These are phyloP conservation scores for Argyresthia goedartella DNA, from an alignment of 2,888 invertebrate species.

Conservation along the genomic window DNA sequence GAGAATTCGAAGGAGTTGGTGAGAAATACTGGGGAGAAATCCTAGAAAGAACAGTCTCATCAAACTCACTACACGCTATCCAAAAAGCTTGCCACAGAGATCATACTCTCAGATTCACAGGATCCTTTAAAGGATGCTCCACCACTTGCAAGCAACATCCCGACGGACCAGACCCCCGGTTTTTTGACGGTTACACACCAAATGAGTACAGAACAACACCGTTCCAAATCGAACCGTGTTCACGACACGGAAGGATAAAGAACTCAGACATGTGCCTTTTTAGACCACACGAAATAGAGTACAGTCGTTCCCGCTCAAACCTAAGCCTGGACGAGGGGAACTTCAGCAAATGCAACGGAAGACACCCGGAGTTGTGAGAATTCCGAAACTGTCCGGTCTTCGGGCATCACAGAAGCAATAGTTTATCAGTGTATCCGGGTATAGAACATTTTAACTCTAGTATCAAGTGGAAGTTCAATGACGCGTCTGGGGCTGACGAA, in stretches of 20 bases:
- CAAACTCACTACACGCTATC: conserved; percentile 79
- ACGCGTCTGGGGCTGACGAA: conserved; percentile 40
- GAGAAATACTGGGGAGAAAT: conserved; percentile 85
- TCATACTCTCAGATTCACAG: conserved; percentile 41
- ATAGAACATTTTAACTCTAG: conserved; percentile 62
- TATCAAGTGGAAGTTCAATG: conserved; percentile 63
- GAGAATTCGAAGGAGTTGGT: conserved; percentile 76
- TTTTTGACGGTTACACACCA: conserved; percentile 51
- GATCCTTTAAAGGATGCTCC: conserved; percentile 60
- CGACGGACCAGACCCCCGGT: conserved; percentile 33
- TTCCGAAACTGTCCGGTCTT: conserved; percentile 64
- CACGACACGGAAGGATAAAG: conserved; percentile 58
- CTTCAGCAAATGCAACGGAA: conserved; percentile 61
- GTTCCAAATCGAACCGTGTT: conserved; percentile 62
- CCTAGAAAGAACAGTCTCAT: conserved; percentile 81
- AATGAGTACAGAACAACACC: conserved; percentile 51
- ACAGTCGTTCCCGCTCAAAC: conserved; percentile 59
- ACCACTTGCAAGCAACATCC: conserved; percentile 41
- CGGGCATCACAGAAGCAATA: conserved; percentile 68
- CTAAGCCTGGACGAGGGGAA: conserved; percentile 62
- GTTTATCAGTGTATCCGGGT: conserved; percentile 59
- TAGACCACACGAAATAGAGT: conserved; percentile 52
- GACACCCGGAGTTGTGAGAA: conserved; percentile 68
- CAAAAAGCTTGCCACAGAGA: conserved; percentile 67
- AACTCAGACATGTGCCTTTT: conserved; percentile 62